These are phyloP conservation scores for Globicephala melas DNA, from an alignment of 2,113 vertebrate genomes.

Conservation along the genomic window DNA sequence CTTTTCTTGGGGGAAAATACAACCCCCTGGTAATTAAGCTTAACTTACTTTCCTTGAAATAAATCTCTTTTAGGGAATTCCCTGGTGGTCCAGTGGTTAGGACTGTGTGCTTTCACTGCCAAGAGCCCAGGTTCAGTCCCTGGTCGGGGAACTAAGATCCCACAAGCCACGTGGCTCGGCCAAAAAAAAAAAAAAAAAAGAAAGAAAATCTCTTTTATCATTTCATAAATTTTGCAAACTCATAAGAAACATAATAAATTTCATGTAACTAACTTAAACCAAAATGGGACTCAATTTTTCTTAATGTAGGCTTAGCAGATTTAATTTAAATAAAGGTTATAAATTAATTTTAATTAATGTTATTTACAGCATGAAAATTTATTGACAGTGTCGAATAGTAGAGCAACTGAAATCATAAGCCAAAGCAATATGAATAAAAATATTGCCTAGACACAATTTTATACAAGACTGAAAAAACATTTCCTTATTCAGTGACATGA, in stretches of 20 bases:
- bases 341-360: conserved; percentile 39
- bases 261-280: not conserved
- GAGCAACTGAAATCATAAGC: not conserved
- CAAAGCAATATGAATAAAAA: not conserved
- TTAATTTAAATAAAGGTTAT: conserved; percentile 42
- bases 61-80: not conserved
- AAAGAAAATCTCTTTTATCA: not conserved
- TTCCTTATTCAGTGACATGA: not conserved
- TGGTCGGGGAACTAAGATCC: not conserved
- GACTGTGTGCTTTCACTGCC: not conserved
- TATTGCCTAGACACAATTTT: not conserved
- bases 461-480: not conserved
- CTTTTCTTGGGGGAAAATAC: not conserved
- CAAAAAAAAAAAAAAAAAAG: not conserved
- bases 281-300: conserved; percentile 13
- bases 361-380: not conserved
- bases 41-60: not conserved
- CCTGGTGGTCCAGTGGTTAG: not conserved
- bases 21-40: not conserved
- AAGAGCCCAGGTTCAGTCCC: not conserved
- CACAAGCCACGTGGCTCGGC: not conserved
- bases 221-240: conserved; percentile 8
- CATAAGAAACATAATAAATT: not conserved
- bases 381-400: not conserved
- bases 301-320: not conserved